Evolutionary conservation across 2,888 invertebrate genomes (phyloP).

Genomic region (Lacanobia oleracea): DNA sequence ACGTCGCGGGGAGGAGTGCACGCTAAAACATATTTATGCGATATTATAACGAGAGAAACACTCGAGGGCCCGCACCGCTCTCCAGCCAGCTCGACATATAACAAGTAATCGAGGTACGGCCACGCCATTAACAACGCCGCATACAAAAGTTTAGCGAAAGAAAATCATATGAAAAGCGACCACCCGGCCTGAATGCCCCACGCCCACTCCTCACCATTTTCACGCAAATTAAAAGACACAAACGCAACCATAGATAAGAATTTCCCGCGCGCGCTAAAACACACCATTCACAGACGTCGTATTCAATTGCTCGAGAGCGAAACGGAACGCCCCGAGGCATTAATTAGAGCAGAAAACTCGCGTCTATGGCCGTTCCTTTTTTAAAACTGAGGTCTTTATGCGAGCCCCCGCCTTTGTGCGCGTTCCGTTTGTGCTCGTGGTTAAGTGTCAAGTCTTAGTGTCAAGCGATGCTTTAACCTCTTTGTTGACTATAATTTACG

Average conservation of each 20-base stretch:
- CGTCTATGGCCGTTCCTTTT: slow-evolving; percentile 87
- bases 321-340: slow-evolving; percentile 89
- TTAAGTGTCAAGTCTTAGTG: slow-evolving; percentile 84
- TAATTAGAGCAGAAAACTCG: slow-evolving; percentile 90
- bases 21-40: slow-evolving; percentile 88
- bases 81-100: slow-evolving; percentile 72
- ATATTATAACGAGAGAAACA: slow-evolving; percentile 87
- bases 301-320: slow-evolving; percentile 87
- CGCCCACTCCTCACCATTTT: slow-evolving; percentile 87
- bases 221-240: slow-evolving; percentile 90
- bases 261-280: slow-evolving; percentile 85
- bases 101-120: slow-evolving; percentile 81
- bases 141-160: slow-evolving; percentile 78
- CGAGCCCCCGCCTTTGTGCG: slow-evolving; percentile 82
- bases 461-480: slow-evolving; percentile 79
- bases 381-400: slow-evolving; percentile 88
- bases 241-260: slow-evolving; percentile 84
- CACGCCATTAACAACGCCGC: slow-evolving; percentile 72
- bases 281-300: slow-evolving; percentile 85
- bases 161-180: slow-evolving; percentile 79
- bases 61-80: slow-evolving; percentile 70
- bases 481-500: slow-evolving; percentile 73
- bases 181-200: slow-evolving; percentile 76
- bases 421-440: slow-evolving; percentile 77
- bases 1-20: slow-evolving; percentile 73